Evolutionary conservation across 2,113 vertebrate species (phyloP).

Genomic region (Syrrhaptes paradoxus): DNA sequence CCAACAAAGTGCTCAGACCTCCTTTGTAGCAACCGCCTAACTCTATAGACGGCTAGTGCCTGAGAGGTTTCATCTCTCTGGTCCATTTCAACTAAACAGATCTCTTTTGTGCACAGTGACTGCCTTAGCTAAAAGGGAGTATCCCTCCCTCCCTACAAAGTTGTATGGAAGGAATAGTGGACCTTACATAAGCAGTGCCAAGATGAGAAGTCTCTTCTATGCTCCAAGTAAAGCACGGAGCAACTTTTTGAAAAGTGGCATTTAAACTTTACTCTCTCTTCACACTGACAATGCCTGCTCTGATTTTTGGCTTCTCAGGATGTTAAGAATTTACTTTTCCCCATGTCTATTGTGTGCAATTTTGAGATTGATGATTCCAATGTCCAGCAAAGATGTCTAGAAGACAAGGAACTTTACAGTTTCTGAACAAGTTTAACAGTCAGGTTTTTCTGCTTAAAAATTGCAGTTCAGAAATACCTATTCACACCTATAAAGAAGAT

Average conservation of each 20-base stretch:
- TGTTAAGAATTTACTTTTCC: background rate
- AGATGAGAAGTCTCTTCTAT: background rate
- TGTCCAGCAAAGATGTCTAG: background rate
- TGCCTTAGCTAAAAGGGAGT: background rate
- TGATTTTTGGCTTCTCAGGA: background rate
- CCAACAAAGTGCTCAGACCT: background rate
- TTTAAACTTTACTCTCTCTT: background rate
- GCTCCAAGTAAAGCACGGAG: background rate
- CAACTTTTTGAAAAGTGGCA: background rate
- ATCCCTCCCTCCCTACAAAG: background rate
- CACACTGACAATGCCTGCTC: background rate
- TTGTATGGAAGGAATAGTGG: background rate
- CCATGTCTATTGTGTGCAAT: background rate
- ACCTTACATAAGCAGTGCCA: background rate
- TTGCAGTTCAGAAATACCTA: constrained; percentile 34
- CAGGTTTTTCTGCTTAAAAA: constrained; percentile 39
- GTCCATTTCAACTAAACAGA: background rate
- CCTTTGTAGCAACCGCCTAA: background rate
- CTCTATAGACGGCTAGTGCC: background rate
- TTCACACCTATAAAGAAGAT: constrained; percentile 18
- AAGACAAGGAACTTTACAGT: background rate
- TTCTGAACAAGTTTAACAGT: background rate
- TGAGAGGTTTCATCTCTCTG: background rate
- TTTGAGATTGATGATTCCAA: background rate
- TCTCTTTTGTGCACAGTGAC: background rate